phyloP scores from a whole-genome alignment of 2,888 invertebrate genomes.

The Leptopterna dolabrata region DNA sequence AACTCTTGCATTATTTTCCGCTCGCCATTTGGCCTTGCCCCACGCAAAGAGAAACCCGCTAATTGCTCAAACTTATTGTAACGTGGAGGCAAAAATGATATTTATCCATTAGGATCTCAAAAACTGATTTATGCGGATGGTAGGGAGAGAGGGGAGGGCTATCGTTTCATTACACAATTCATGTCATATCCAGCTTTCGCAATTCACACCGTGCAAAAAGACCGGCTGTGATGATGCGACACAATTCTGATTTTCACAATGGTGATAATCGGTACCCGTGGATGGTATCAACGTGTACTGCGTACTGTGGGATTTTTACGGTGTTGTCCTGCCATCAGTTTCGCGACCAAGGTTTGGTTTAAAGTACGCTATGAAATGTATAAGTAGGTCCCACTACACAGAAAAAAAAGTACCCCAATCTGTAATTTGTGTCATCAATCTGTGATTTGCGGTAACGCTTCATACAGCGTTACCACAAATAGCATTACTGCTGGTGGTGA shows the following conservation, averaged over 20 bases:
- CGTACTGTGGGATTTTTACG: too few species aligned
- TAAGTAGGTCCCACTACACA: too few species aligned
- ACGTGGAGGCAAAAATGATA: slow-evolving; percentile 5
- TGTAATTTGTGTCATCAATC: too few species aligned
- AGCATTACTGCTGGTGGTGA: too few species aligned
- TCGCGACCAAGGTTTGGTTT: too few species aligned
- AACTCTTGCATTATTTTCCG: background rate
- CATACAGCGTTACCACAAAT: too few species aligned
- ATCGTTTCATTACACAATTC: background rate
- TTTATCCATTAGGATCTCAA: slow-evolving; percentile 36
- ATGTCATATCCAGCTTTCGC: background rate
- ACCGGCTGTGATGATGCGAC: background rate
- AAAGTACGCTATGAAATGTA: too few species aligned
- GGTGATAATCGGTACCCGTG: too few species aligned
- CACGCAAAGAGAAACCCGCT: slow-evolving; percentile 20
- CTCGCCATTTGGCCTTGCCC: background rate
- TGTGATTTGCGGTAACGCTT: too few species aligned
- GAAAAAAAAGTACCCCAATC: too few species aligned
- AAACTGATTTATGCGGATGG: slow-evolving; percentile 34
- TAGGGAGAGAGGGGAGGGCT: background rate
- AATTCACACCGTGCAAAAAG: background rate
- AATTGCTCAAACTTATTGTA: slow-evolving; percentile 36
- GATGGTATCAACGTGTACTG: too few species aligned
- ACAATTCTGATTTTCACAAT: background rate
- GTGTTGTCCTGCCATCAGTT: too few species aligned